Evolutionary conservation across 2,797 vertebrate genomes (phyloP).

Genomic region (Sparidentex hasta): DNA sequence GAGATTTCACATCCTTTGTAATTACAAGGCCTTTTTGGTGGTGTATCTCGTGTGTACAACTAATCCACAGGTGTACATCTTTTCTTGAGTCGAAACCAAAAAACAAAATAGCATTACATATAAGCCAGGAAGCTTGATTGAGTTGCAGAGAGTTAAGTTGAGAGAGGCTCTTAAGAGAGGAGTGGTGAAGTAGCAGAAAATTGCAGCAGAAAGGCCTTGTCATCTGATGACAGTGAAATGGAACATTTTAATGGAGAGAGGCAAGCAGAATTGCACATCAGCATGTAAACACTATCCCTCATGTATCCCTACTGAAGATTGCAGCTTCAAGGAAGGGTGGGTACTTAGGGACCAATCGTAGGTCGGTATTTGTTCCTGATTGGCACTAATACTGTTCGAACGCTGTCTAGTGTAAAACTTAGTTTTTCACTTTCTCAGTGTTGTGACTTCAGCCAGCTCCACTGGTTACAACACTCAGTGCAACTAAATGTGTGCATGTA

Average conservation of each 20-base stretch:
- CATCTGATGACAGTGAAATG: neutral
- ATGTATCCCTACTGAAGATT: neutral
- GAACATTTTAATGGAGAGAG: neutral
- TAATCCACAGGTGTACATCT: too few relatives aligned
- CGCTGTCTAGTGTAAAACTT: too few relatives aligned
- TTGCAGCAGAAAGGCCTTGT: conserved; percentile 3
- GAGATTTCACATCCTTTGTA: neutral
- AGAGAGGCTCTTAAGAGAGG: neutral
- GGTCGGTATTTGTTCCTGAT: too few relatives aligned
- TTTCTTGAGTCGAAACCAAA: neutral
- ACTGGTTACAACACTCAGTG: too few relatives aligned
- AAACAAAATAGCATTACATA: neutral
- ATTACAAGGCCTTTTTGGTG: neutral
- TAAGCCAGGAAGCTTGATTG: neutral
- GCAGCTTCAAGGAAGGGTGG: neutral
- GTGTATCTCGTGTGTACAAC: too few relatives aligned
- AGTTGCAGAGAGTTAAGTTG: neutral
- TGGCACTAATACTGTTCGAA: too few relatives aligned
- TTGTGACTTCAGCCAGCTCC: too few relatives aligned
- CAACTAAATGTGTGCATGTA: too few relatives aligned
- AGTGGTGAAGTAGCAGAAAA: neutral
- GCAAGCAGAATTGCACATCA: neutral
- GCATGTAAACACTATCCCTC: neutral
- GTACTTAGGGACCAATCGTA: too few relatives aligned
- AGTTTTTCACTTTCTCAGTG: too few relatives aligned